These are phyloP conservation scores for Diachasma alloeum DNA, from an alignment of 1,140 invertebrate species.

Conservation along the genomic window DNA sequence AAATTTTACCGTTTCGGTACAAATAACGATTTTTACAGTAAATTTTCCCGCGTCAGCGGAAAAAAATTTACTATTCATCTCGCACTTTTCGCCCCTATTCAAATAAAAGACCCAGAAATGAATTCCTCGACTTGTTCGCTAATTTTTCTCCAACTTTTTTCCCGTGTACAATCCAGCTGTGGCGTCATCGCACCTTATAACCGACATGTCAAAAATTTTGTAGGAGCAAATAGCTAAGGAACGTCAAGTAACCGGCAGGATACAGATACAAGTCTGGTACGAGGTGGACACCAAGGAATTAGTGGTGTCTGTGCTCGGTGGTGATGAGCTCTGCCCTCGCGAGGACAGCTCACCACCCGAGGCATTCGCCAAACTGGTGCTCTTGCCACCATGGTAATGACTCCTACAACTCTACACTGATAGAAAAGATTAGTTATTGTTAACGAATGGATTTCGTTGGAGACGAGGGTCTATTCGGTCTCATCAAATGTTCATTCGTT, in stretches of 20 bases:
- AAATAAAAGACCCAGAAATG: too few relatives aligned
- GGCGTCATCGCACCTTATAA: neutral
- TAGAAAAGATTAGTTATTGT: too few relatives aligned
- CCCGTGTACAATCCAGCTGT: neutral
- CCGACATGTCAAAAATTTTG: conserved; percentile 37
- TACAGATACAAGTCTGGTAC: conserved; percentile 88
- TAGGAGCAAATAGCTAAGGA: conserved; percentile 80
- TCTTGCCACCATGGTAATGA: conserved; percentile 80
- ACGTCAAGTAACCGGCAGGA: conserved; percentile 76
- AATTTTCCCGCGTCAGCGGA: too few relatives aligned
- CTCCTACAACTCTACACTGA: neutral
- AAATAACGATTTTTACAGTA: too few relatives aligned
- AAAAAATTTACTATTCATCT: too few relatives aligned
- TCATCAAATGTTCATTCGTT: too few relatives aligned
- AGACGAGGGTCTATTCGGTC: too few relatives aligned
- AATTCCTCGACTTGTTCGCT: too few relatives aligned
- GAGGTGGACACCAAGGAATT: conserved; percentile 81
- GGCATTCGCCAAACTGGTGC: conserved; percentile 81
- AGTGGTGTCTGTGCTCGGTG: conserved; percentile 83
- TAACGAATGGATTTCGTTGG: too few relatives aligned
- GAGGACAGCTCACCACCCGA: conserved; percentile 82
- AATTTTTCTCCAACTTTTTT: too few relatives aligned
- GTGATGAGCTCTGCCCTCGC: conserved; percentile 79
- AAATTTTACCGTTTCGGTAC: too few relatives aligned
- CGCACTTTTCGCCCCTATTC: too few relatives aligned